These are phyloP conservation scores for Hydraecia micacea DNA, from an alignment of 2,888 invertebrate species.

Conservation along the genomic window DNA sequence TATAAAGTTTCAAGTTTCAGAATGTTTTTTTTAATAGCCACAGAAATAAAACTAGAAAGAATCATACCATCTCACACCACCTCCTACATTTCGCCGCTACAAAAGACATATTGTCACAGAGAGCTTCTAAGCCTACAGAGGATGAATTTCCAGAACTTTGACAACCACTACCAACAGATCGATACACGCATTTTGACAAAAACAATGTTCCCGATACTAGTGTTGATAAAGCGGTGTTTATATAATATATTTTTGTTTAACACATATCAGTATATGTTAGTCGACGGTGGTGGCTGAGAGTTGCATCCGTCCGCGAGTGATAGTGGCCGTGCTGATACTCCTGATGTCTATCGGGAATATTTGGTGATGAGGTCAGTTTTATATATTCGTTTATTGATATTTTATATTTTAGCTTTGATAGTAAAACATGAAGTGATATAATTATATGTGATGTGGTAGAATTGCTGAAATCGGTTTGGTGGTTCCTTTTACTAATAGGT, in stretches of 20 bases:
- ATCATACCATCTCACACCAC: neutral
- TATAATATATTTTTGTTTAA: constrained; percentile 71
- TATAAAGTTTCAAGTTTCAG: neutral
- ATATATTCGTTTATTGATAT: constrained; percentile 13
- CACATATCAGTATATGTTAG: constrained; percentile 73
- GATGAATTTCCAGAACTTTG: constrained; percentile 71
- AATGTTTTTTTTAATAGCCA: neutral
- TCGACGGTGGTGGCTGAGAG: constrained; percentile 71
- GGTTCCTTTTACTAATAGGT: neutral
- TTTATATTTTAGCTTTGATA: neutral
- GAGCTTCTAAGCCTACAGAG: neutral
- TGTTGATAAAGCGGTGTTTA: constrained; percentile 71
- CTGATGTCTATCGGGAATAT: constrained; percentile 52
- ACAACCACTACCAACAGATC: constrained; percentile 62
- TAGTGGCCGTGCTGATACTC: constrained; percentile 57
- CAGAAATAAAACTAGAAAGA: neutral
- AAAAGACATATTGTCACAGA: neutral
- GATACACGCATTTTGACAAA: constrained; percentile 67
- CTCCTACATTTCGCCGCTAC: neutral
- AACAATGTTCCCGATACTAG: constrained; percentile 63
- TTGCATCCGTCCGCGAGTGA: constrained; percentile 73
- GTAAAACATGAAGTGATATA: neutral
- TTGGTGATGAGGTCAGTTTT: constrained; percentile 56
- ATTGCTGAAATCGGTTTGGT: neutral
- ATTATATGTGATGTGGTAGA: neutral